Evolutionary conservation across 2,113 vertebrate species (phyloP), one percentile per base, ranked within the genome.

Genomic region (Thinocorus orbignyianus): DNA sequence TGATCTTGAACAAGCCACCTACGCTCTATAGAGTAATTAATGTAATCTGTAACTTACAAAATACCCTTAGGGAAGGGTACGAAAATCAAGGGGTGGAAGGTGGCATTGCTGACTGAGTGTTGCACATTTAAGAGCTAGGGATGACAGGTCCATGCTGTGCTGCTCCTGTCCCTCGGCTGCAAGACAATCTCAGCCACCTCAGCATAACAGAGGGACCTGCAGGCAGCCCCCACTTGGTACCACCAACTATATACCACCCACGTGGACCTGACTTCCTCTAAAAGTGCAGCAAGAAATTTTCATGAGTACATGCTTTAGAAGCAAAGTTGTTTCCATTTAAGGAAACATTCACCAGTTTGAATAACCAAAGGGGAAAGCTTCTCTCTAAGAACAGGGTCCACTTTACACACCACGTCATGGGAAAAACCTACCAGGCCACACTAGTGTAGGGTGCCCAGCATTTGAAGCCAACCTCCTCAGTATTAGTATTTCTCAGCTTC

Each of bases 241-340:
- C 1, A 1, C 7, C 1, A 1, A 66, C 65, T 55, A 28, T 55
- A 28, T 0, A 1, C 13, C 30, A 49, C n/a, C 18, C 3, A 1
- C 15, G 9, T 4, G 6, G 11, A 15, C 37, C 62, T 82, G 42
- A 31, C 31, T 66, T 68, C 41, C 11, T 13, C 19, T 39, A 12
- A 22, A 76, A 44, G 15, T 3, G 2, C 31, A 74, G n/a, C 25
- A 86, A 42, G 19, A 46, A 46, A 46, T 46, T 46, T 19, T 46
- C 46, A 20, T 46, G 46, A 46, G 46, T 20, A 46, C 13, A 58
- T 10, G 23, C n/a, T 46, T 61, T 33, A 46, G 15, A 13, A 72
- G 12, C 11, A 55, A 7, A 31, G 12, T n/a, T 41, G 26, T 37
- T 52, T 33, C 39, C n/a, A n/a, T 26, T 2, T 19, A 48, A 61